phyloP scores from a whole-genome alignment of 2,888 invertebrate species.

The Crocallis elinguaria region DNA sequence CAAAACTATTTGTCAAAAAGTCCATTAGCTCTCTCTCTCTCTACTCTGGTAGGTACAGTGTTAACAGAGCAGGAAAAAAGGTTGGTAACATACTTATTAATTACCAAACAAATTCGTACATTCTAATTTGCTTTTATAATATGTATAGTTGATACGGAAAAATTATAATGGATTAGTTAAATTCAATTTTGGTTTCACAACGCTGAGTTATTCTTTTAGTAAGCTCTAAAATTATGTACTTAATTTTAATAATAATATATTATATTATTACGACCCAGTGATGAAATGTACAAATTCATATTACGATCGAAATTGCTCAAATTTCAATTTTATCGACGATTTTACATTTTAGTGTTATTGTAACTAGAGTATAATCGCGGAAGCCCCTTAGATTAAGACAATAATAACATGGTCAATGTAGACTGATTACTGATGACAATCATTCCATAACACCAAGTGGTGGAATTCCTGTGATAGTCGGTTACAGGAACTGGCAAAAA shows the following conservation, averaged over 20 bases:
- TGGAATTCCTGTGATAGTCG: constrained; percentile 62
- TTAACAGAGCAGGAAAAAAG: too few species aligned
- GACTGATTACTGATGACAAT: constrained; percentile 41
- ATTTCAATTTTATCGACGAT: constrained; percentile 18
- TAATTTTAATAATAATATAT: constrained; percentile 6
- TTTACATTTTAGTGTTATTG: constrained; percentile 18
- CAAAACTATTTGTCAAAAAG: too few species aligned
- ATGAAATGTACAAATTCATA: constrained; percentile 24
- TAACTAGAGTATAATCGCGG: constrained; percentile 23
- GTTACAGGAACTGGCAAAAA: constrained; percentile 47
- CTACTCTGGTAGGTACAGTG: too few species aligned
- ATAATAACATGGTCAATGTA: constrained; percentile 31
- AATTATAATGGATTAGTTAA: too few species aligned
- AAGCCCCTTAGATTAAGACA: constrained; percentile 35
- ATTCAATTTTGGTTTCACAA: background rate
- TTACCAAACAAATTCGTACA: too few species aligned
- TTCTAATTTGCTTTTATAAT: too few species aligned
- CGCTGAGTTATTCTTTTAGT: background rate
- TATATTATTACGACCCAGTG: too few species aligned
- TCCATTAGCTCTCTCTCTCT: too few species aligned
- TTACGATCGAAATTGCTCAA: constrained; percentile 30
- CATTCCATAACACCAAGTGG: constrained; percentile 53
- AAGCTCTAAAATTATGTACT: constrained; percentile 16
- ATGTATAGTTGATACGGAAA: too few species aligned
- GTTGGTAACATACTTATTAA: too few species aligned